phyloP scores from a whole-genome alignment of 2,113 vertebrate species.

The Myotis lucifugus region DNA sequence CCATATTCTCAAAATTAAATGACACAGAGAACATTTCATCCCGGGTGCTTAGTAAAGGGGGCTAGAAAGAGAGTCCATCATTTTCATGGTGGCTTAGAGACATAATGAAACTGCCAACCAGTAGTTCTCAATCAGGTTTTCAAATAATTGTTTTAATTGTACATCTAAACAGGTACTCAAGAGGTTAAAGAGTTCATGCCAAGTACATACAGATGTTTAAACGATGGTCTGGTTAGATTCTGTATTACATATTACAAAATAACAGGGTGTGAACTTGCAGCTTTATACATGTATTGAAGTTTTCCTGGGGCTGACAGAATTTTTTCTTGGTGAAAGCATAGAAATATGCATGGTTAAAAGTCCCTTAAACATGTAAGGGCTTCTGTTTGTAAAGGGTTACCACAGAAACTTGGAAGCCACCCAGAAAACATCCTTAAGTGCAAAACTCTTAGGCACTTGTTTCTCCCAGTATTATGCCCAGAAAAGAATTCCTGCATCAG shows the following conservation, averaged over 20 bases:
- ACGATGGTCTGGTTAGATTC: background rate
- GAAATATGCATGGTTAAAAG: background rate
- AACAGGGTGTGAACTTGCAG: background rate
- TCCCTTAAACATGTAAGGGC: background rate
- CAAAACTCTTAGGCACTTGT: background rate
- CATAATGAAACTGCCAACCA: background rate
- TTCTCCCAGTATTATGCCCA: background rate
- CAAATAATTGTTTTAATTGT: background rate
- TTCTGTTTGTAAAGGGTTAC: background rate
- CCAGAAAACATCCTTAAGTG: background rate
- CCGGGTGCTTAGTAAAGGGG: background rate
- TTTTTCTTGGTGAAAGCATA: background rate
- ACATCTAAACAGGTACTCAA: background rate
- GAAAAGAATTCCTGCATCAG: background rate
- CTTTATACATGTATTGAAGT: background rate
- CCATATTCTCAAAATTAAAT: background rate
- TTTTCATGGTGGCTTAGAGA: background rate
- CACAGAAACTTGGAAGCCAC: background rate
- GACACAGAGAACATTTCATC: background rate
- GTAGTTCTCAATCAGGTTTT: background rate
- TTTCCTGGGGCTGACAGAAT: background rate
- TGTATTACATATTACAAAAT: background rate
- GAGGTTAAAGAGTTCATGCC: background rate
- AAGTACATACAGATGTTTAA: background rate
- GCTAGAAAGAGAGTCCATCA: background rate